Percentiles rank a stretch among this genome's conserved stretches.
Conservation (phyloP, 64 coral and sea anemone species). For the Montipora capricornis region DNA sequence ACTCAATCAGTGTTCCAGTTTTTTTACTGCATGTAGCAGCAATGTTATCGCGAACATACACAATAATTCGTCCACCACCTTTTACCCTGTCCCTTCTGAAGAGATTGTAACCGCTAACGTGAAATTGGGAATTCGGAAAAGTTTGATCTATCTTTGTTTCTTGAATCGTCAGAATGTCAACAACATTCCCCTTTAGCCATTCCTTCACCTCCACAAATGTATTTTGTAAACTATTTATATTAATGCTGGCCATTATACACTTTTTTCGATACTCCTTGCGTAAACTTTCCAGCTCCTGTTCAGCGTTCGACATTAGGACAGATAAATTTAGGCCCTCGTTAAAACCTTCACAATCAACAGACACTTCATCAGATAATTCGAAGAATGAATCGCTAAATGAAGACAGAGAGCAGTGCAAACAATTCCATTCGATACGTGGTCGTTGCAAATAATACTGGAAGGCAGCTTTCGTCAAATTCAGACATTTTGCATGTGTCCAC, state of each 20-base stretch:
- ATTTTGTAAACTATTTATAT: neutral
- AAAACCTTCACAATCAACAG: neutral
- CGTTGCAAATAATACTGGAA: too few species aligned
- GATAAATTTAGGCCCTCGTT: neutral
- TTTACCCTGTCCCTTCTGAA: slow-evolving; percentile 61
- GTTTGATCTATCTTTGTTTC: neutral
- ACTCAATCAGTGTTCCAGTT: neutral
- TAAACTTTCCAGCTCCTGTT: too few species aligned
- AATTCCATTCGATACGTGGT: slow-evolving; percentile 6
- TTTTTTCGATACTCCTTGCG: too few species aligned
- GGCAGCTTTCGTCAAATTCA: too few species aligned
- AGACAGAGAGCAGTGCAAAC: neutral
- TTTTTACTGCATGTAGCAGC: neutral
- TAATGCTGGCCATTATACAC: too few species aligned
- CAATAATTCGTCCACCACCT: slow-evolving; percentile 64
- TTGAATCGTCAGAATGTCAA: neutral
- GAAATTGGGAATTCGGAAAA: slow-evolving; percentile 61
- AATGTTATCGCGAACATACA: slow-evolving; percentile 15
- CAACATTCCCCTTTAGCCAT: too few species aligned
- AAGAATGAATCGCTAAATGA: neutral
- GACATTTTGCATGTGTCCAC: too few species aligned
- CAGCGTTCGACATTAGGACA: neutral
- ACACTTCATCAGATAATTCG: neutral
- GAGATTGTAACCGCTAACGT: slow-evolving; percentile 5
- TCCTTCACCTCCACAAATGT: too few species aligned